A percentile compares a stretch with the other conserved stretches of the same genome.
Evolutionary conservation across 1,140 invertebrate species (phyloP).

Genomic region (Nixonia krombeini): DNA sequence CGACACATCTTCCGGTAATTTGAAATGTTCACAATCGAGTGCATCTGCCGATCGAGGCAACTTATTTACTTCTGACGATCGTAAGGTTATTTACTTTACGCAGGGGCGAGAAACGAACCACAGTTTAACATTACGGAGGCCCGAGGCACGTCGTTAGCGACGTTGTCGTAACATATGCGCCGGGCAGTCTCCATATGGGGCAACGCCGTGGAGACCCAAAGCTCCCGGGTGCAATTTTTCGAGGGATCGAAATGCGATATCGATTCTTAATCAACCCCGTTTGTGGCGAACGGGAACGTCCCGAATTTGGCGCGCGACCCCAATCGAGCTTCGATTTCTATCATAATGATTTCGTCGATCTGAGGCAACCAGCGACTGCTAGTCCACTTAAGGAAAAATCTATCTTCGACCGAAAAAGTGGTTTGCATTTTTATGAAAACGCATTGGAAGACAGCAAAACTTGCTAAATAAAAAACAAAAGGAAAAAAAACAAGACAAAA

Average conservation of each 20-base stretch:
- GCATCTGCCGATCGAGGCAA: slow-evolving; percentile 53
- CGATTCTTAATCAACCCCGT: slow-evolving; percentile 59
- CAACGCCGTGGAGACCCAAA: slow-evolving; percentile 59
- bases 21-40: slow-evolving; percentile 25
- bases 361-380: no score
- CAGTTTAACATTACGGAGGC: slow-evolving; percentile 68
- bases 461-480: background rate
- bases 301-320: slow-evolving; percentile 17
- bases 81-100: slow-evolving; percentile 67
- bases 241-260: slow-evolving; percentile 60
- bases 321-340: no score
- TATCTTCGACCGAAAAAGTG: no score
- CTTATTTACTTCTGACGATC: slow-evolving; percentile 65
- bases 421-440: background rate
- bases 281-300: slow-evolving; percentile 34
- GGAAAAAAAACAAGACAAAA: no score
- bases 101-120: slow-evolving; percentile 64
- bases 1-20: no score
- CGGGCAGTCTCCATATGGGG: slow-evolving; percentile 71
- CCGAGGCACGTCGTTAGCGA: slow-evolving; percentile 70
- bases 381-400: no score
- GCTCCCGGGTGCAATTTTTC: slow-evolving; percentile 37
- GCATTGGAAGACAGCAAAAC: background rate
- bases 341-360: no score
- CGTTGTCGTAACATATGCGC: slow-evolving; percentile 72